Conservation (phyloP, 2,113 vertebrate species). For the Willisornis vidua region DNA sequence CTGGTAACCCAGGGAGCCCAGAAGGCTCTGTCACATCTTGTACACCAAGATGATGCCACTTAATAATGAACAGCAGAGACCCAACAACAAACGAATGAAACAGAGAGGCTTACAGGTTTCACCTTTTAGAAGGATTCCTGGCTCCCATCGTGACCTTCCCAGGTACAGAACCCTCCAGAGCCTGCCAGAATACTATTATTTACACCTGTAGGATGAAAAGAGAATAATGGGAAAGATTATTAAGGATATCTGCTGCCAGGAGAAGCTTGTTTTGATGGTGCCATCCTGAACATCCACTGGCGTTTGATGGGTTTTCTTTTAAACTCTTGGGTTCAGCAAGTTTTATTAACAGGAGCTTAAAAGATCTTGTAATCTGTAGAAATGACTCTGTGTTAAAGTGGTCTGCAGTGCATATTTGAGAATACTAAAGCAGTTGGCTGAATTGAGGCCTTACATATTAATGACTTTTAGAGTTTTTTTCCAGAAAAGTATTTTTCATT, state of each 20-base stretch:
- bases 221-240: neutral
- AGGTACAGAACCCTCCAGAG: neutral
- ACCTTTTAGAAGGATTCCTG: neutral
- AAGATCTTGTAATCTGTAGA: neutral
- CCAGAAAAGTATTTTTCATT: constrained; percentile 24
- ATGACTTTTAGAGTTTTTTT: neutral
- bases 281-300: neutral
- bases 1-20: neutral
- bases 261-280: neutral
- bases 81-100: neutral
- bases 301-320: neutral
- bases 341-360: neutral
- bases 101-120: neutral
- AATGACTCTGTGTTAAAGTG: neutral
- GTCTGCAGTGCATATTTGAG: neutral
- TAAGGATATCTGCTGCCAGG: neutral
- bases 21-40: neutral
- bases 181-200: neutral
- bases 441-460: neutral
- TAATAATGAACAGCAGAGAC: neutral
- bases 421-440: neutral
- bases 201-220: neutral
- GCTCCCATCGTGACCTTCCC: neutral
- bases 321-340: neutral
- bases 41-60: neutral